Conservation (phyloP, 2,888 invertebrate genomes). For the Diplolepis rosae region DNA sequence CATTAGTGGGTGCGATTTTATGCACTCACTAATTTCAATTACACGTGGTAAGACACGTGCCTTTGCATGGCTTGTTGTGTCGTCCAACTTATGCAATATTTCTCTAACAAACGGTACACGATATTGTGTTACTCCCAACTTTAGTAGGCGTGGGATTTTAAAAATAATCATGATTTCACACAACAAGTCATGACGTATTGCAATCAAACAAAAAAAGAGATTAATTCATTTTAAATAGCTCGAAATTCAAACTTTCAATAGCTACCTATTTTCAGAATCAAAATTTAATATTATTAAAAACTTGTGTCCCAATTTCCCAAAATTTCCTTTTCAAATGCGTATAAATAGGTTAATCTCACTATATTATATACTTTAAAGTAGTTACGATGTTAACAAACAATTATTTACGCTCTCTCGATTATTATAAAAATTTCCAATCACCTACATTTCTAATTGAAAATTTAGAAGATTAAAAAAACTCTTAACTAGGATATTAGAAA, state of each 20-base stretch:
- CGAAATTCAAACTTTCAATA: not conserved
- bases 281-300: not conserved
- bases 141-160: constrained; percentile 46
- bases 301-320: not conserved
- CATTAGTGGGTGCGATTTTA: not conserved
- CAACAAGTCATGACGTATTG: not conserved
- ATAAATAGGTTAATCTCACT: not conserved
- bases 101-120: constrained; percentile 48
- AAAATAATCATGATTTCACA: constrained; percentile 41
- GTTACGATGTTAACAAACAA: too few species aligned
- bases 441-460: too few species aligned
- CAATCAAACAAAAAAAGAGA: not conserved
- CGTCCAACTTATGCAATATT: not conserved
- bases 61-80: not conserved
- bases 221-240: not conserved
- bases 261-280: not conserved
- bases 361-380: too few species aligned
- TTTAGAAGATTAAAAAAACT: too few species aligned
- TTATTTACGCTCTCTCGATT: too few species aligned
- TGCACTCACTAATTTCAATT: constrained; percentile 3
- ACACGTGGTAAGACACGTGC: not conserved
- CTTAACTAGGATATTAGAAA: too few species aligned
- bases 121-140: constrained; percentile 51
- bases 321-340: not conserved
- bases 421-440: too few species aligned